Evolutionary conservation across 2,113 vertebrate species (phyloP).

Genomic region (Polypterus bichir): DNA sequence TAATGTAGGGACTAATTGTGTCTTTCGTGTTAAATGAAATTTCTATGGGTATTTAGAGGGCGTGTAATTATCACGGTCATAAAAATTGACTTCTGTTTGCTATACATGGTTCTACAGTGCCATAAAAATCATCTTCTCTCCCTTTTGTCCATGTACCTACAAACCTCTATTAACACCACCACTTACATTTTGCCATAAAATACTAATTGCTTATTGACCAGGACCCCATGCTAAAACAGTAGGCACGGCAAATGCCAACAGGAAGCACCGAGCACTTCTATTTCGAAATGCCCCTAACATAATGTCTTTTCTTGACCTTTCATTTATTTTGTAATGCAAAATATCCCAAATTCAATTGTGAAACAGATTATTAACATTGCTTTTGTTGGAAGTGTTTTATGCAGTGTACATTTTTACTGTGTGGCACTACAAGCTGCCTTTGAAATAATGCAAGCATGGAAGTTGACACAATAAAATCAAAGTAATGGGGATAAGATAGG

Average conservation of each 20-base stretch:
- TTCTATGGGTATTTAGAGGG: slow-evolving; percentile 44
- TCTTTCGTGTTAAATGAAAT: slow-evolving; percentile 42
- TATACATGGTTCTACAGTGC: slow-evolving; percentile 34
- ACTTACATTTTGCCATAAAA: slow-evolving; percentile 56
- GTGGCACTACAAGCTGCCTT: too few relatives aligned
- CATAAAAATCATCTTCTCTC: slow-evolving; percentile 46
- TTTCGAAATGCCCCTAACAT: too few relatives aligned
- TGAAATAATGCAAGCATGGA: too few relatives aligned
- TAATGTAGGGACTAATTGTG: slow-evolving; percentile 37
- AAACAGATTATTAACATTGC: too few relatives aligned
- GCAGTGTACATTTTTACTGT: too few relatives aligned
- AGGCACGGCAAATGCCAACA: slow-evolving; percentile 28
- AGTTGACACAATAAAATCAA: too few relatives aligned
- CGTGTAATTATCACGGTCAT: slow-evolving; percentile 37
- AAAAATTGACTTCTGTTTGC: slow-evolving; percentile 57
- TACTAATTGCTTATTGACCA: slow-evolving; percentile 61
- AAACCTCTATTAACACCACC: slow-evolving; percentile 33
- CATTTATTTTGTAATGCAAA: too few relatives aligned
- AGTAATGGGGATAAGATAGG: too few relatives aligned
- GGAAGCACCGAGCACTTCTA: slow-evolving; percentile 17
- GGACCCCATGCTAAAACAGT: slow-evolving; percentile 37
- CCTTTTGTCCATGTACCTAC: slow-evolving; percentile 35
- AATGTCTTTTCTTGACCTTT: too few relatives aligned
- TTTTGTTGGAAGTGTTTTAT: too few relatives aligned
- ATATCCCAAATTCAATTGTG: too few relatives aligned